phyloP scores from a whole-genome alignment of 2,113 vertebrate species.

The Rattus norvegicus region GRCr8 NC_086023.1:150328501-150329000 shows the following conservation, averaged over 20 bases:
- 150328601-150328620: neutral
- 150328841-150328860: slow-evolving; percentile 52
- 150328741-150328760: neutral
- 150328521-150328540: slow-evolving; percentile 57
- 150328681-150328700: neutral
- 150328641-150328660: too few species aligned
- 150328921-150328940: too few species aligned
- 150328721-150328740: neutral
- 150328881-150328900: neutral
- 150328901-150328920: too few species aligned
- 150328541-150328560: neutral
- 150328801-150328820: slow-evolving; percentile 3
- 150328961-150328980: too few species aligned
- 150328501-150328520: slow-evolving; percentile 32
- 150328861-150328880: neutral
- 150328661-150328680: neutral
- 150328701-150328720: neutral
- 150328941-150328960: too few species aligned
- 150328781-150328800: neutral
- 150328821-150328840: slow-evolving; percentile 48
- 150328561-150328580: neutral
- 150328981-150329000: too few species aligned
- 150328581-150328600: neutral
- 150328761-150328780: slow-evolving; percentile 5
- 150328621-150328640: neutral